Base-by-base conservation (phyloP, 2,113 vertebrate genomes). In the Pycnonotus jocosus region DNA sequence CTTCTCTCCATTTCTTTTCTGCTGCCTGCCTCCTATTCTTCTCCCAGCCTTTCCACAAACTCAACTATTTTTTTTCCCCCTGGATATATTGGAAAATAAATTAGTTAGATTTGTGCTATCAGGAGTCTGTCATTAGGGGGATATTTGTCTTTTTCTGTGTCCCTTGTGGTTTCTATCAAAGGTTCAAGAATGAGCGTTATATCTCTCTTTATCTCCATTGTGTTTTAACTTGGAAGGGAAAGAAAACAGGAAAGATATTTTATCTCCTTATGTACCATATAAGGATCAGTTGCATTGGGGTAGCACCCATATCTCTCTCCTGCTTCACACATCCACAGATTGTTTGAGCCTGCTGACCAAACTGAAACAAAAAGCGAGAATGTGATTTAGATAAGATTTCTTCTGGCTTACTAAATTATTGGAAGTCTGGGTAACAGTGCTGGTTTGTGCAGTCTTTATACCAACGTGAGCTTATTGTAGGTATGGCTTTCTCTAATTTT, bases 71-170 rank as follows among this genome's bases (percentile, higher is more conserved):
- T 33, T 15, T 3, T 3, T 1, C 0, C 2, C 3, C 8, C 38
- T 35, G 18, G 23, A 3, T 95, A 25, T 81, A 84, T 57, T 91
- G 92, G 78, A 95, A 96, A 95, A 95, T 95, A 96, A 95, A 97
- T 96, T 96, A 93, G 90, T 81, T 94, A 91, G n/a, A 90, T 93
- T 85, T 94, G 86, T 96, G 87, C 81, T 96, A 97, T 96, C 97
- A 90, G 81, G 65, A 88, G 72, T 38, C 82, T 96, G 95, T 96
- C 97, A 93, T 96, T 95, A 90, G 45, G 72, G 61, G 60, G 71
- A 92, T 94, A 97, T 96, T 95, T 94, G 88, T 96, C 94, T 96
- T 93, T 96, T 92, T 90, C 93, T 91, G 5, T 64, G 95, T 96
- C 94, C 69, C 88, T 94, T 88, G 85, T 79, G 91, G 84, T 90